Conservation (phyloP, 2,888 invertebrate species). For the Apamea epomidion region DNA sequence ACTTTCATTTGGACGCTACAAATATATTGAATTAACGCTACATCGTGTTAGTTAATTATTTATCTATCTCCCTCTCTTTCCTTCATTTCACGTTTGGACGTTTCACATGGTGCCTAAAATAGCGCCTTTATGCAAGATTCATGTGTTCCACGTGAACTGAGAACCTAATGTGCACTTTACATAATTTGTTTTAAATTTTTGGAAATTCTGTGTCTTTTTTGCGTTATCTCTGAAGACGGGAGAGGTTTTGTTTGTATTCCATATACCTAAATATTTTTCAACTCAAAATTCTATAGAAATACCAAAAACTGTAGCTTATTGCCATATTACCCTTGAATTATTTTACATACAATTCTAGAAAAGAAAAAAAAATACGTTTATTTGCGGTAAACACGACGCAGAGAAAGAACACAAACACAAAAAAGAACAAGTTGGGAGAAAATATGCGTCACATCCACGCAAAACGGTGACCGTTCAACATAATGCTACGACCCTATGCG, state of each 20-base stretch:
- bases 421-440: neutral
- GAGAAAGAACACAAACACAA: neutral
- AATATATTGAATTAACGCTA: constrained; percentile 63
- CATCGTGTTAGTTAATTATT: constrained; percentile 58
- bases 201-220: constrained; percentile 23
- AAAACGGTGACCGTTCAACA: neutral
- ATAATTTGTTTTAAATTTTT: constrained; percentile 48
- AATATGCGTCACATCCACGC: neutral
- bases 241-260: constrained; percentile 27
- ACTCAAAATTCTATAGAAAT: neutral
- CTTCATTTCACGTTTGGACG: constrained; percentile 41
- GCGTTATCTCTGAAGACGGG: neutral
- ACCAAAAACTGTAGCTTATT: neutral
- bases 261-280: neutral
- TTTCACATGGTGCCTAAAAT: constrained; percentile 9
- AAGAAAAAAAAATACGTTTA: neutral
- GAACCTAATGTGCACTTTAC: constrained; percentile 59
- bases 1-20: constrained; percentile 48
- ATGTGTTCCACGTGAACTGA: constrained; percentile 51
- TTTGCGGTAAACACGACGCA: neutral
- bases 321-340: too few relatives aligned
- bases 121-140: constrained; percentile 48
- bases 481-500: too few relatives aligned
- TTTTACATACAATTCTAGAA: neutral
- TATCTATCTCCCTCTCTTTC: constrained; percentile 34